phyloP scores from a whole-genome alignment of 2,797 vertebrate species.

The Salmo trutta region DNA sequence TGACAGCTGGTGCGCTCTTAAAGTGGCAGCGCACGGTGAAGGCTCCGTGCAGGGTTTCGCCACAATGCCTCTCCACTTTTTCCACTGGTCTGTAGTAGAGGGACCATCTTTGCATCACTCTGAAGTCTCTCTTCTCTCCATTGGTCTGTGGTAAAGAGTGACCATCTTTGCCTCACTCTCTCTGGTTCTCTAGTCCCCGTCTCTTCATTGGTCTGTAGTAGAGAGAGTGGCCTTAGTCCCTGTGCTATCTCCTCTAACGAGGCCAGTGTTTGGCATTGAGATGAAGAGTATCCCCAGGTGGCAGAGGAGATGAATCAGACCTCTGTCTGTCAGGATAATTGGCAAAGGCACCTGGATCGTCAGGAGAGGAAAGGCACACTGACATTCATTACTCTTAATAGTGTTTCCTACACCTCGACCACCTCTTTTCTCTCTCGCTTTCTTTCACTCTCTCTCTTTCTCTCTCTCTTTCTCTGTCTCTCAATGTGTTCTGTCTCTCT shows the following conservation, averaged over 20 bases:
- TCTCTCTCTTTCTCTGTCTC: constrained; percentile 29
- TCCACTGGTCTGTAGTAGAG: too few relatives aligned
- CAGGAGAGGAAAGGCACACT: constrained; percentile 59
- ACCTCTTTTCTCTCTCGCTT: constrained; percentile 32
- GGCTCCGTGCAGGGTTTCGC: too few relatives aligned
- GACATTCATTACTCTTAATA: constrained; percentile 74
- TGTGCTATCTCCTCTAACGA: constrained; percentile 50
- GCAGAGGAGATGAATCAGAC: constrained; percentile 54
- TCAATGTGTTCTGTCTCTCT: too few relatives aligned
- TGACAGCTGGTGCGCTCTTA: too few relatives aligned
- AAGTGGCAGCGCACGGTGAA: too few relatives aligned
- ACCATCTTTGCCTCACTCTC: constrained; percentile 44
- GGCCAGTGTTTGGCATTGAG: constrained; percentile 53
- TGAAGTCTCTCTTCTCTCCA: constrained; percentile 3
- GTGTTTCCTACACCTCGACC: constrained; percentile 38
- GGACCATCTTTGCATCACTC: constrained; percentile 22
- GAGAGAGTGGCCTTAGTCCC: constrained; percentile 36
- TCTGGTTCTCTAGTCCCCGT: neutral
- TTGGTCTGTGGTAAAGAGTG: constrained; percentile 46
- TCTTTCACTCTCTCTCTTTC: constrained; percentile 23
- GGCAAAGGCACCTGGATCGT: constrained; percentile 66
- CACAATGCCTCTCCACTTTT: too few relatives aligned
- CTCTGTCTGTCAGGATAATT: constrained; percentile 63
- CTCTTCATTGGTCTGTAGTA: neutral
- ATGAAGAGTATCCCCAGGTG: constrained; percentile 45